Conservation (phyloP, 2,797 vertebrate species). For the Chaenodraco wilsoni region DNA sequence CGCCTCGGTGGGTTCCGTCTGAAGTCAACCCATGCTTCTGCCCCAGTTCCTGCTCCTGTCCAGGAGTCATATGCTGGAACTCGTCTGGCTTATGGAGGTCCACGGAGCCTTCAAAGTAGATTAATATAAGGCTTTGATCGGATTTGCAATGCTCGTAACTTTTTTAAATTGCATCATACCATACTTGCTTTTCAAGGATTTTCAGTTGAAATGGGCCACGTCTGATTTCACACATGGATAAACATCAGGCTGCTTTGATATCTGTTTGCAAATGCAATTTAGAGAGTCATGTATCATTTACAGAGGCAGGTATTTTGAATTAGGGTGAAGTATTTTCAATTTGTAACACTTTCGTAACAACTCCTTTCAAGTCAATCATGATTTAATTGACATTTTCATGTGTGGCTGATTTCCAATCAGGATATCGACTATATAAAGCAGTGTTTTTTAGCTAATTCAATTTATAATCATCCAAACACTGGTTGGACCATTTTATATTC, state of each 20-base stretch:
- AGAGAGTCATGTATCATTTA: conserved; percentile 52
- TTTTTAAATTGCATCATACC: conserved; percentile 60
- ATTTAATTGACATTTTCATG: conserved; percentile 15
- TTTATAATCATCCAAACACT: conserved; percentile 4
- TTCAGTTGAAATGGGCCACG: conserved; percentile 53
- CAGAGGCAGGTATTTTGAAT: conserved; percentile 38
- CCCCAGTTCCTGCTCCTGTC: too few species aligned
- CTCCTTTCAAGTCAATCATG: conserved; percentile 1
- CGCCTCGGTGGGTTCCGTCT: too few species aligned
- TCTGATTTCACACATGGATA: conserved; percentile 67
- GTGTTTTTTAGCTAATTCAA: conserved; percentile 10
- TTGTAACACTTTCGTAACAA: neutral
- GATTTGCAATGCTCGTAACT: conserved; percentile 54
- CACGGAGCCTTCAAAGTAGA: too few species aligned
- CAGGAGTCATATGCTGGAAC: too few species aligned
- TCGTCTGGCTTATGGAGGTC: too few species aligned
- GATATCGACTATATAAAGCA: conserved; percentile 3
- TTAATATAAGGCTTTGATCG: conserved; percentile 65
- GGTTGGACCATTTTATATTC: conserved; percentile 9
- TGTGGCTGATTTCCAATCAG: conserved; percentile 2
- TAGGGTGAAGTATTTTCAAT: conserved; percentile 7
- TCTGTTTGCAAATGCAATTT: conserved; percentile 53
- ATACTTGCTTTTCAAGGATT: conserved; percentile 48
- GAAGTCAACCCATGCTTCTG: too few species aligned
- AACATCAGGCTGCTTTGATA: conserved; percentile 63